Evolutionary conservation across 2,888 invertebrate genomes (phyloP), one percentile per base, ranked within the genome.

Genomic region (Eumerus sabulonum): DNA sequence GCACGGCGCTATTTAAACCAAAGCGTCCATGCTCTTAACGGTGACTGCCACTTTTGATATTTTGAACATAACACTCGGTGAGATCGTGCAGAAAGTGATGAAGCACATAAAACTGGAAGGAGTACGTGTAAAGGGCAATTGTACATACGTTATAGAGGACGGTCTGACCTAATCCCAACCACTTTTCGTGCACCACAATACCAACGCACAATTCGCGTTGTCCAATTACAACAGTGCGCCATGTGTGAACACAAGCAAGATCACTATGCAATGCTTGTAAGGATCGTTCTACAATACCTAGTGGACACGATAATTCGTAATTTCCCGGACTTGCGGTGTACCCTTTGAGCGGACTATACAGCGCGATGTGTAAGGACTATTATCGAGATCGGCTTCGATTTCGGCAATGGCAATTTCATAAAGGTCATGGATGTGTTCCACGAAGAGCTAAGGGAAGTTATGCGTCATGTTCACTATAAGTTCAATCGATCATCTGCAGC

Each of bases 141-240:
- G 87, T 27, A 77, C 82, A 13, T 87, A 85, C 35, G 82, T 60
- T 2, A 76, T 85, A 1, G 84, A 83, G 67, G 85, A 84, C 0
- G 85, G 84, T 56, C 72, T 87, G 0, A 85, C 63, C 1, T 84
- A 92, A 81, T 92, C 92, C 0, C 92, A 92, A 82, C 92, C 93
- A 0, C 87, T 93, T 13, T 90, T 92, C 74, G 85, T 93, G 0
- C 87, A 86, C 42, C 85, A 88, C 1, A 89, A 89, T 0, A 84
- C 85, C 1, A 82, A 83, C 0, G 83, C n/a, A n/a, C n/a, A 84
- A 11, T 85, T 87, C 82, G 40, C 87, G 1, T 19, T 83, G n/a
- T 87, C 88, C 1, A 82, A 84, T 12, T 42, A 83, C 1, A 47
- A 76, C 5, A 87, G 88, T 0, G 12, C 68, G 0, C 82, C 84